phyloP scores from a whole-genome alignment of 2,113 vertebrate species.

The Gymnorhina tibicen region DNA sequence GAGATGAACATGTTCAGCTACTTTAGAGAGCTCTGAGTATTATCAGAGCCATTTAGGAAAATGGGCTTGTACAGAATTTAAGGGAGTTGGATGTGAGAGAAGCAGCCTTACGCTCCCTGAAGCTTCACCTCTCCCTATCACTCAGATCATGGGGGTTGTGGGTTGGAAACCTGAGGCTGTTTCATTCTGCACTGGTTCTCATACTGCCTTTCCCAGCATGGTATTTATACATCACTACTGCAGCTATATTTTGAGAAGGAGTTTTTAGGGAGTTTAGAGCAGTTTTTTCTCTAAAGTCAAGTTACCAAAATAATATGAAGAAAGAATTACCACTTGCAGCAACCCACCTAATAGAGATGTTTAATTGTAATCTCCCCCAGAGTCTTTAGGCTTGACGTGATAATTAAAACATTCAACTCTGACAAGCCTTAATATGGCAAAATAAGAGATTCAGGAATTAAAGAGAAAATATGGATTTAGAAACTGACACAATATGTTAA shows the following conservation, averaged over 20 bases:
- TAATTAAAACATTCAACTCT: constrained; percentile 16
- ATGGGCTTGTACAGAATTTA: not conserved
- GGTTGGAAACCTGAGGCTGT: not conserved
- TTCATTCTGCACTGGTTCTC: not conserved
- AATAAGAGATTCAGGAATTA: constrained; percentile 45
- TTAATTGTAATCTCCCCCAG: not conserved
- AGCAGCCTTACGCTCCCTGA: not conserved
- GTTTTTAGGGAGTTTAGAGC: not conserved
- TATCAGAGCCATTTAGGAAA: not conserved
- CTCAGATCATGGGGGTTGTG: accelerated
- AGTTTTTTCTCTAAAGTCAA: not conserved
- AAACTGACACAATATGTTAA: constrained; percentile 12
- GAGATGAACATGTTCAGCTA: not conserved
- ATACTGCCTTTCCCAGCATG: not conserved
- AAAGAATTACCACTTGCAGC: not conserved
- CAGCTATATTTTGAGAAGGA: not conserved
- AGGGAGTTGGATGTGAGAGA: not conserved
- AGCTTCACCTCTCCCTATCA: not conserved
- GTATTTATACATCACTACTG: not conserved
- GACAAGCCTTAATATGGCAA: constrained; percentile 28
- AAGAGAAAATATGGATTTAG: constrained; percentile 3
- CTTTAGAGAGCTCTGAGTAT: not conserved
- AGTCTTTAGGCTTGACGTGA: not conserved
- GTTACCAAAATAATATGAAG: not conserved
- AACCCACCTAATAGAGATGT: not conserved